A percentile compares a stretch with the other conserved stretches of the same genome.
Conservation (phyloP, 1,140 invertebrate species). For the Tribolium madens region DNA sequence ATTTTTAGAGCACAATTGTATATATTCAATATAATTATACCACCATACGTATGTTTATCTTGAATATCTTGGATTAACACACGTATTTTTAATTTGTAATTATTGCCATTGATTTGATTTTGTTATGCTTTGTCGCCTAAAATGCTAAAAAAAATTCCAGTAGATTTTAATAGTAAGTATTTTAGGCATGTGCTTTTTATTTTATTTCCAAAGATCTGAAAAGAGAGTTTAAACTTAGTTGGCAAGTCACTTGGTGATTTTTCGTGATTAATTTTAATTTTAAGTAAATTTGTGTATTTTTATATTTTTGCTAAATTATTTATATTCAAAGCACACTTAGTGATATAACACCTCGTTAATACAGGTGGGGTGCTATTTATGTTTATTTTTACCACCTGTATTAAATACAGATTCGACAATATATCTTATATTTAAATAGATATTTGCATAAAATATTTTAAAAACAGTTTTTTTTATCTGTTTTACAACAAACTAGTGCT, state of each 20-base stretch:
- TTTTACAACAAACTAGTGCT: constrained; percentile 46
- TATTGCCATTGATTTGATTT: constrained; percentile 39
- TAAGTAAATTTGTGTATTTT: constrained; percentile 47
- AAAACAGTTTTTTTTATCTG: constrained; percentile 11
- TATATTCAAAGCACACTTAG: constrained; percentile 25
- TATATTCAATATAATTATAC: constrained; percentile 32
- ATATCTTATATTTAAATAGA: constrained; percentile 41
- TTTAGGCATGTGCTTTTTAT: constrained; percentile 13
- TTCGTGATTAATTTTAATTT: constrained; percentile 48
- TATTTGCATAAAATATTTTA: constrained; percentile 41
- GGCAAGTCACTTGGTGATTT: constrained; percentile 37
- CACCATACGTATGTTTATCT: constrained; percentile 11
- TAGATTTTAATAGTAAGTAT: constrained; percentile 15
- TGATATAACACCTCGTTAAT: not conserved
- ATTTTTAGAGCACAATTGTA: constrained; percentile 39
- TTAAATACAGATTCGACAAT: constrained; percentile 31
- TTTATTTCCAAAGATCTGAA: constrained; percentile 47
- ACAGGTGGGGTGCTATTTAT: constrained; percentile 31
- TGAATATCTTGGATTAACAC: constrained; percentile 21
- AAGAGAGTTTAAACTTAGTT: constrained; percentile 37
- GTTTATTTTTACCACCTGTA: constrained; percentile 8
- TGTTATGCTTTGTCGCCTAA: constrained; percentile 28
- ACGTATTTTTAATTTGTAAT: not conserved
- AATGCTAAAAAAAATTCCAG: constrained; percentile 31
- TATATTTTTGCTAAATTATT: constrained; percentile 53